Base-by-base conservation (phyloP, 2,888 invertebrate species). In the Caenorhabditis becei region DNA sequence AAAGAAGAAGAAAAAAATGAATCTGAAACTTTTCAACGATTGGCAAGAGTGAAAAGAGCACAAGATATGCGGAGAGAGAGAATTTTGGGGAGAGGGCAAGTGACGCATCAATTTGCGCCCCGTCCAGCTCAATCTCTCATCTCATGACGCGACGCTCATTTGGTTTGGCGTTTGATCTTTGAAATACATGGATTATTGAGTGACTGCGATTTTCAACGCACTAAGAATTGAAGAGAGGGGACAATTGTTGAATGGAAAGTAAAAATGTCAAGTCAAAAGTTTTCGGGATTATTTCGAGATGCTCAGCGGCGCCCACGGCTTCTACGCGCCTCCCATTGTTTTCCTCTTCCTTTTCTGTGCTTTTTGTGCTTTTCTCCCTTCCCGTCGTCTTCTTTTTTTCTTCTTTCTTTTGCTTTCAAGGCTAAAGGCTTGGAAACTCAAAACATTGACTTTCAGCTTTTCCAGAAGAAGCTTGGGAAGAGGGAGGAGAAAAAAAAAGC, bases 21-120 rank as follows among this genome's bases (percentile, higher is more conserved):
- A 35, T n/a, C 41, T 26, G 61, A 28, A 66, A 44, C 54, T 54
- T 26, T 37, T 14, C 54, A n/a, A n/a, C 14, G n/a, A n/a, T n/a
- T n/a, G n/a, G n/a, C n/a, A n/a, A 26, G 23, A 28, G 11, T 26
- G 44, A 16, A 24, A 18, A 16, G 58, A 63, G 41, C 4, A 49
- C 8, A 44, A 47, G 58, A 58, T 32, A 41, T 10, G 16, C 3
- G 14, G 35, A 37, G 16, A 41, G 32, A 58, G 23, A 44, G 62
- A 62, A 59, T 20, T 58, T 32, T n/a, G 54, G 49, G 41, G 23
- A 37, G 44, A 14, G 32, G 58, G 44, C 75, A 67, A 75, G 66
- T 75, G 75, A 75, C 75, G 75, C 75, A 66, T 75, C 75, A 75
- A 75, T 75, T 75, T 67, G 59, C 66, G 24, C 18, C 2, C 58